phyloP scores from a whole-genome alignment of 2,113 vertebrate genomes.

The Ctenodactylus gundi region DNA sequence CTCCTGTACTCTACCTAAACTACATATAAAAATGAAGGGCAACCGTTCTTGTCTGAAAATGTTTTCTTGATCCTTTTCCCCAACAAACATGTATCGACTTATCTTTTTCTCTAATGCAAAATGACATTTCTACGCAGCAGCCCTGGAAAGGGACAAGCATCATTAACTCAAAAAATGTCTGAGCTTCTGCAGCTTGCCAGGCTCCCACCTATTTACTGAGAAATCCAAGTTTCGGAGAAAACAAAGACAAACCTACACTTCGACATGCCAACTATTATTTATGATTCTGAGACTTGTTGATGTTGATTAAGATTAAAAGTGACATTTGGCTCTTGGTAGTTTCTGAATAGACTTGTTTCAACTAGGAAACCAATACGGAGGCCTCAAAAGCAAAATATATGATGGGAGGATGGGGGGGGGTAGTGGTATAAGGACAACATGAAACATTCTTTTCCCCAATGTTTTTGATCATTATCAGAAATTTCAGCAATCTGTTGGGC shows the following conservation, averaged over 20 bases:
- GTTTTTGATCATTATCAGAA: slow-evolving; percentile 8
- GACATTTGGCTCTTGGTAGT: background rate
- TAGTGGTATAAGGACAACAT: background rate
- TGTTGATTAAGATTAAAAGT: slow-evolving; percentile 16
- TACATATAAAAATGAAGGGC: background rate
- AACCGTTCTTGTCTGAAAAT: slow-evolving; percentile 11
- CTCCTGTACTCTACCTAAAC: background rate
- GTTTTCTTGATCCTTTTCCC: slow-evolving; percentile 9
- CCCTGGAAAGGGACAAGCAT: background rate
- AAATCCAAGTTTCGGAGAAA: slow-evolving; percentile 13
- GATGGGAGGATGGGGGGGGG: too few relatives aligned
- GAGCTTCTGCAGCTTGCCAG: background rate
- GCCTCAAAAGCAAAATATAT: background rate
- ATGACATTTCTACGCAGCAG: background rate
- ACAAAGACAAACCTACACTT: background rate
- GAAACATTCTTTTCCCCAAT: background rate
- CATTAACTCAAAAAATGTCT: slow-evolving; percentile 46
- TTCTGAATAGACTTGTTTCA: slow-evolving; percentile 36
- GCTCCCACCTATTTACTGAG: background rate
- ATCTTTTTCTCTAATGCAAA: slow-evolving; percentile 35
- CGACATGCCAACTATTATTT: background rate
- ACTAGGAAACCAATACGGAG: slow-evolving; percentile 22
- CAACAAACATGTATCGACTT: background rate
- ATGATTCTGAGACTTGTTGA: background rate
- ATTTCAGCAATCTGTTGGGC: background rate